Base-by-base conservation (phyloP, 2,888 invertebrate genomes). In the Tinea semifulvella region DNA sequence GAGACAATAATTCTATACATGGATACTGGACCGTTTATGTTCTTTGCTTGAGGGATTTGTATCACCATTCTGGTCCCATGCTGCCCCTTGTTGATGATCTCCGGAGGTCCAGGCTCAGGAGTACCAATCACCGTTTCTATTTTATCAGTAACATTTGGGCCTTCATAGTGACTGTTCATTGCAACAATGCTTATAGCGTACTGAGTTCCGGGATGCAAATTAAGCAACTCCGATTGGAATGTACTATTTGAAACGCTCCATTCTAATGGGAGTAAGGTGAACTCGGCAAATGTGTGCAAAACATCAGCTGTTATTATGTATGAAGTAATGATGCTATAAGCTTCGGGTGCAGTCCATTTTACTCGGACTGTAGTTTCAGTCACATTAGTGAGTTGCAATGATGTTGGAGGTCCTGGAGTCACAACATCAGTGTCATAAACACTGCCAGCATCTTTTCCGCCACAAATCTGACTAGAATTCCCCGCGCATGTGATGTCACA, bases 11-110 rank as follows among this genome's bases (percentile, higher is more conserved):
- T 74, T 56, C 88, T 84, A 56, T 94, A 91, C 53, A 85, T 84
- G 11, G 85, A 85, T 0, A 94, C 81, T 0, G 94, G 94, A 0
- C 94, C 94, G 60, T 90, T 89, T 35, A 88, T 85, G 65, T 93
- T 91, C 43, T 73, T 80, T 1, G 89, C 87, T 50, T 88, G 83
- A 7, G 85, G 82, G 20, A 95, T 79, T 52, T 84, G 82, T 3
- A 95, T 82, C 0, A 83, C 82, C 58, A 92, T 86, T 44, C 84
- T 85, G 8, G 83, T 82, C 5, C 85, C 84, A 13, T 81, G 83
- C 48, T 84, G 83, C 39, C 84, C 83, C 8, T 87, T 53, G 13
- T 94, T 80, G 55, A 77, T 73, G 17, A 94, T 91, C 44, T 84
- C 80, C 1, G 79, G 75, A 1, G 94, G 94, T 46, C 84, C 84